phyloP scores from a whole-genome alignment of 2,888 invertebrate species.

The Globia sparganii region DNA sequence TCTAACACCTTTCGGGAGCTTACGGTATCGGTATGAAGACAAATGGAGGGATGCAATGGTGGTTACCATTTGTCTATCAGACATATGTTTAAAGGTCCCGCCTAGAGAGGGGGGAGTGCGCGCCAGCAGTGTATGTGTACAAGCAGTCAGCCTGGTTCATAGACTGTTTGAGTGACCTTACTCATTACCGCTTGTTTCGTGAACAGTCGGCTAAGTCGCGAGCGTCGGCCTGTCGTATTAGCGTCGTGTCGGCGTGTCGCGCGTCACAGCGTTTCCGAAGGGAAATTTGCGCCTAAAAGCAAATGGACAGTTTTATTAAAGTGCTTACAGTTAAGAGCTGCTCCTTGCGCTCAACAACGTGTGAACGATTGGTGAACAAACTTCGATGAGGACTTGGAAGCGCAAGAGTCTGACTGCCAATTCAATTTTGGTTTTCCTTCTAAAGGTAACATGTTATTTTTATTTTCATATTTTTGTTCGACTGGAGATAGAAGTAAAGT shows the following conservation, averaged over 20 bases:
- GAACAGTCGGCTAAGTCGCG: slow-evolving; percentile 6
- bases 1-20: not conserved
- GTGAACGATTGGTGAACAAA: not conserved
- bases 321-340: slow-evolving; percentile 16
- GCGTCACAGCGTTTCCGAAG: slow-evolving; percentile 3
- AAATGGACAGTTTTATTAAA: slow-evolving; percentile 47
- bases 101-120: no score
- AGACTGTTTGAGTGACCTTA: not conserved
- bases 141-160: not conserved
- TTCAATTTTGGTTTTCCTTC: not conserved
- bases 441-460: not conserved
- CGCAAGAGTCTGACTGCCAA: not conserved
- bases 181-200: not conserved
- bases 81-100: no score
- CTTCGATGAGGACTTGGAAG: slow-evolving; percentile 1
- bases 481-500: not conserved
- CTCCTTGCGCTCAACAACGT: not conserved
- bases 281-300: slow-evolving; percentile 43
- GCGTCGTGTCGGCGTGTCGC: slow-evolving; percentile 16
- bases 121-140: no score
- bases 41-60: not conserved
- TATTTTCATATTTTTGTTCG: not conserved
- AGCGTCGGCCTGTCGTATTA: slow-evolving; percentile 33
- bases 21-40: not conserved
- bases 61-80: no score